Evolutionary conservation across 2,888 invertebrate species (phyloP), one percentile per base, ranked within the genome.

Genomic region (Latrodectus hesperus): DNA sequence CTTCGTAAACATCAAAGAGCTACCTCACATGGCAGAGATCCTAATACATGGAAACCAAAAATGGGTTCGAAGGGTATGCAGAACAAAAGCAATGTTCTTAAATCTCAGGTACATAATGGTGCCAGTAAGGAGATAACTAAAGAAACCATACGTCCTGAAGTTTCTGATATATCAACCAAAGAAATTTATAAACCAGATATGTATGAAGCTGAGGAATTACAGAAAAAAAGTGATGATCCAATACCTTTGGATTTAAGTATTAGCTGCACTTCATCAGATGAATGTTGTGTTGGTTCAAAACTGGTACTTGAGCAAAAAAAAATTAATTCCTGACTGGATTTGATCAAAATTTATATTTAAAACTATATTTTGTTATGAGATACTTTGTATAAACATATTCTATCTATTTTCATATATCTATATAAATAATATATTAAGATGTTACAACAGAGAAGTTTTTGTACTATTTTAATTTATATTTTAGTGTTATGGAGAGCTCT

Each of bases 1-100:
- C 93, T 98, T 49, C 94, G 98, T 80, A 98, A 98, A 92, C 98
- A 98, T 38, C 83, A 83, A 49, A 82, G 83, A 78, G 82, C 87
- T 79, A 88, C 82, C 52, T 83, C 83, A 26, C 87, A 88, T 78
- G 83, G 83, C 60, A 67, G 87, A 64, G 87, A 83, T 38, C 87
- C 82, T 68, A 88, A 83, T 74, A 78, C 82, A 26, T 74, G 82
- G 55, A 88, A 83, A 74, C 73, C 38, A 26, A 88, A 88, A 53
- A 68, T 78, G 49, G n/a, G 55, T 49, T 52, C 72, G 17, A 88
- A 82, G 17, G 26, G 38, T 74, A 49, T 65, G 51, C 68, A 78
- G 53, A 88, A 83, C 22, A 83, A 68, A 65, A 75, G 67, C 67
- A 75, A 55, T 73, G 65, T 73, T 70, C 67, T 79, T 51, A 74